phyloP scores from a whole-genome alignment of 2,797 vertebrate species.

The Borostomias antarcticus region DNA sequence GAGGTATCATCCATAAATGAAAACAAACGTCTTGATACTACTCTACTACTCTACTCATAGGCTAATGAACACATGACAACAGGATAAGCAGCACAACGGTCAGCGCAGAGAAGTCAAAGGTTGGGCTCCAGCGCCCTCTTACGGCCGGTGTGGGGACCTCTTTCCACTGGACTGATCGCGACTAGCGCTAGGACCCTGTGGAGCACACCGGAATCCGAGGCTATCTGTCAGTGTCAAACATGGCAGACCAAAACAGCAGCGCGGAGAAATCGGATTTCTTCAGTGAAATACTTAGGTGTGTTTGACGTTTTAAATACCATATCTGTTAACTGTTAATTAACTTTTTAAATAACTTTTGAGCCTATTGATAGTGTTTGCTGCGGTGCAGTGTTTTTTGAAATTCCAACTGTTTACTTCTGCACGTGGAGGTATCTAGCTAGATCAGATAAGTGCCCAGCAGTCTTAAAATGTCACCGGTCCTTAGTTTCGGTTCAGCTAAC shows the following conservation, averaged over 20 bases:
- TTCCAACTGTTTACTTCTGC: background rate
- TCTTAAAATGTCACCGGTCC: no score
- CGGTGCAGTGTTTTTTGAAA: background rate
- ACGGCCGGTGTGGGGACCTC: background rate
- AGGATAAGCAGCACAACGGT: background rate
- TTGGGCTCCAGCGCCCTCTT: slow-evolving; percentile 29
- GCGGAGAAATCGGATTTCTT: slow-evolving; percentile 24
- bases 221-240: slow-evolving; percentile 42
- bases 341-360: background rate
- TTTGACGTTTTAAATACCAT: fast-evolving
- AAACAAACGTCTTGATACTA: no score
- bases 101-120: background rate
- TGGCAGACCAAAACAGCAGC: slow-evolving; percentile 66
- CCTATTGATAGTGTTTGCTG: background rate
- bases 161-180: fast-evolving
- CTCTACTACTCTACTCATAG: no score
- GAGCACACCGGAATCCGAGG: background rate
- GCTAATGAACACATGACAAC: no score
- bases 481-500: no score
- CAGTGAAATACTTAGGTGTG: slow-evolving; percentile 65
- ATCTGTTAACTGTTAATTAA: background rate
- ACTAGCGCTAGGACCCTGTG: slow-evolving; percentile 58
- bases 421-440: background rate
- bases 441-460: background rate
- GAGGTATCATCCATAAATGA: no score